Base-by-base conservation (phyloP, 2,113 vertebrate genomes). In the Xiphias gladius region DNA sequence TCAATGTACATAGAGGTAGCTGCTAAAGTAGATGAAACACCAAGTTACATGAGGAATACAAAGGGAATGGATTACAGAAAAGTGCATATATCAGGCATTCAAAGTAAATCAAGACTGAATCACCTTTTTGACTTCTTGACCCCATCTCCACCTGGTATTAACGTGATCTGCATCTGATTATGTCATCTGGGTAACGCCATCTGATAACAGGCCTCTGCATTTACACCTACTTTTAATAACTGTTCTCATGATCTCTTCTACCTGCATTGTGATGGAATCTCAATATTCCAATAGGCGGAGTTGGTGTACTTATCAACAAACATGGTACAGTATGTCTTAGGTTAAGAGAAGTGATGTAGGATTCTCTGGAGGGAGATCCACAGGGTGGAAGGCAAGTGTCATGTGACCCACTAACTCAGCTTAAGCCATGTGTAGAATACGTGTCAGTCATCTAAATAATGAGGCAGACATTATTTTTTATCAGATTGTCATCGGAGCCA, bases 31-130 rank as follows among this genome's bases (percentile, higher is more conserved):
- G 28, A 73, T 12, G 16, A 10, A 57, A 65, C 22, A 12, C 4
- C 26, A 2, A 5, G 3, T 8, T 16, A 35, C n/a, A 13, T 13
- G 12, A 57, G n/a, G n/a, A 26, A 37, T 50, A 24, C 13, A 50
- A 62, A 35, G 22, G 50, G 35, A 55, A 17, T 39, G 54, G 17
- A 72, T 48, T 26, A 22, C 14, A 46, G 43, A 46, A 9, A 22
- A 43, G 6, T 7, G 5, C 3, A 50, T 11, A 2, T 28, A 13
- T n/a, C 13, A 12, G 14, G n/a, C 9, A 2, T 64, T 71, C 11
- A 48, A 12, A 76, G 69, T 73, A 69, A 62, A 55, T 39, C 39
- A 62, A 41, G 20, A 54, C 62, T 62, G 20, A 30, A 54, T 67
- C 43, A 67, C 7, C 1, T 28, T 65, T 61, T n/a, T 11, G 30